Conservation (phyloP, 2,113 vertebrate genomes). For the Willisornis vidua region DNA sequence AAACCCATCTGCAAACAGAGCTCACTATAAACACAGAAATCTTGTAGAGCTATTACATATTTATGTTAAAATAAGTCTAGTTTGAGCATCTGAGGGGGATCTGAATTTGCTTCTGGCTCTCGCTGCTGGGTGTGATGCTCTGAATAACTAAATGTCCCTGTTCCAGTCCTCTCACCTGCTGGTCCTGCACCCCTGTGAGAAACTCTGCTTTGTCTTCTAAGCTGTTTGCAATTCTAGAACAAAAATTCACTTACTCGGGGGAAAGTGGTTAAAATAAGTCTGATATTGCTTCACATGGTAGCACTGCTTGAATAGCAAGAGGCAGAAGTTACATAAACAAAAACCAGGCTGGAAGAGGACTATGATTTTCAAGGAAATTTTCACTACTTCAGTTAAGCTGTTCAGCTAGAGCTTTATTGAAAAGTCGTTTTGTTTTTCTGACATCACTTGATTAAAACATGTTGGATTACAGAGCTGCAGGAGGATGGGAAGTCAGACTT, state of each 20-base stretch:
- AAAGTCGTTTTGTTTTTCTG: neutral
- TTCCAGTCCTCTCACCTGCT: neutral
- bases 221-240: neutral
- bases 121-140: neutral
- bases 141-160: neutral
- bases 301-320: neutral
- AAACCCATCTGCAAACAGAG: neutral
- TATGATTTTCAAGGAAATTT: neutral
- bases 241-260: neutral
- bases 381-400: neutral
- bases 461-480: neutral
- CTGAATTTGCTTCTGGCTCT: neutral
- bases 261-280: neutral
- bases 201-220: neutral
- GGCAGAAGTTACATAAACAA: neutral
- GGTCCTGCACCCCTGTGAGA: neutral
- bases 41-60: neutral
- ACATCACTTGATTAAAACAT: neutral
- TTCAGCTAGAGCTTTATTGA: neutral
- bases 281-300: neutral
- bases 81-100: neutral
- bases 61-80: neutral
- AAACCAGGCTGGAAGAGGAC: neutral
- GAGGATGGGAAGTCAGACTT: neutral
- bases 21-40: neutral